phyloP scores from a whole-genome alignment of 2,888 invertebrate species.

The Cerceris rybyensis region DNA sequence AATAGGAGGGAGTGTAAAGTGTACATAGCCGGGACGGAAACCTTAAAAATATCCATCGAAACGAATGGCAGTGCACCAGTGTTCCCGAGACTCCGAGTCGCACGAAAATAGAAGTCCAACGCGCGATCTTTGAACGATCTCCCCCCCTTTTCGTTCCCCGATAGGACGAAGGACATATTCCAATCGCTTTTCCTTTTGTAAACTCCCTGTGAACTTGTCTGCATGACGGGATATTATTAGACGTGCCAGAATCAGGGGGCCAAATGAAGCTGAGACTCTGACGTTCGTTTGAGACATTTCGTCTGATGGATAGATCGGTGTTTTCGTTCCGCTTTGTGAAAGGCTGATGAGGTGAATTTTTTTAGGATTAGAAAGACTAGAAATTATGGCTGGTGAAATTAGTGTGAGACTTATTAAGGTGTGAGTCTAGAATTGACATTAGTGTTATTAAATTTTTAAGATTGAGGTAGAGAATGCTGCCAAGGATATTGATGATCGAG shows the following conservation, averaged over 20 bases:
- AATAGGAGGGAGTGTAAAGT: constrained; percentile 11
- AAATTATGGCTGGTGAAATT: no score
- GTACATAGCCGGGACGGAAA: constrained; percentile 17
- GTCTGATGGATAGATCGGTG: no score
- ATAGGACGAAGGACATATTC: constrained; percentile 40
- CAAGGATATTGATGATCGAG: no score
- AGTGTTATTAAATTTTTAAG: no score
- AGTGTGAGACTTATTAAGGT: no score
- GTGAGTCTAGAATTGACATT: no score
- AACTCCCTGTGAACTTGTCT: not conserved
- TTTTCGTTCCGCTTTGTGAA: no score
- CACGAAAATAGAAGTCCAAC: constrained; percentile 60
- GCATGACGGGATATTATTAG: constrained; percentile 29
- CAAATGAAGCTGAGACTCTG: not conserved
- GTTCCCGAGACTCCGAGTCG: constrained; percentile 4
- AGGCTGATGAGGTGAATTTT: no score
- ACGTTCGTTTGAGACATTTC: no score
- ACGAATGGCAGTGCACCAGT: constrained; percentile 36
- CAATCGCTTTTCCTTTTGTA: constrained; percentile 16
- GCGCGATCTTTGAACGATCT: constrained; percentile 38
- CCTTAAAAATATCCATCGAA: constrained; percentile 64
- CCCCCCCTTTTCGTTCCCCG: constrained; percentile 15
- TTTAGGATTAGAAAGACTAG: no score
- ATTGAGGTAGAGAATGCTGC: no score
- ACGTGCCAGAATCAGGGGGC: not conserved